Base-by-base conservation (phyloP, 2,888 invertebrate genomes). In the Lycocerus yunnanus region DNA sequence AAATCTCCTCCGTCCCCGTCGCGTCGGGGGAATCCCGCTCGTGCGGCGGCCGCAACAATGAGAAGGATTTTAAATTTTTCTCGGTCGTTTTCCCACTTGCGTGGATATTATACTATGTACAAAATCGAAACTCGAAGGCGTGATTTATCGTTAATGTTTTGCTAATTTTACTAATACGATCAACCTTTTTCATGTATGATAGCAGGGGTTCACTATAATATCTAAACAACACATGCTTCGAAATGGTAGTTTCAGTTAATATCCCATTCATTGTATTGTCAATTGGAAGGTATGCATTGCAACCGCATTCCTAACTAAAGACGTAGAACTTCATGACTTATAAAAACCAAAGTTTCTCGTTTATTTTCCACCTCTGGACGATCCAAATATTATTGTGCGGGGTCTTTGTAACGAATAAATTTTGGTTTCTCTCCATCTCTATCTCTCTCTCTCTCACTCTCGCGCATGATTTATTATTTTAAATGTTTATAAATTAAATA, bases 301-400 rank as follows among this genome's bases (percentile, higher is more conserved):
- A 74, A 76, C 78, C 73, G 74, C 79, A 79, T 79, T 79, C 79
- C 76, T 72, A 67, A 76, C 75, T 76, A 79, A 78, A 79, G 77
- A 76, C 73, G 72, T 74, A 75, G 75, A 74, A 73, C 74, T 79
- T 79, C 43, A 43, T 76, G 76, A 68, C 75, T 66, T 72, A 68
- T 69, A 78, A 79, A 78, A 78, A 79, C 68, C 74, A 68, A 72
- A 78, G 77, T 77, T 66, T 58, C 16, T 72, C 18, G 58, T 71
- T 66, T 66, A 74, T 66, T 72, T 74, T 74, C 66, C 69, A 43
- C 43, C 43, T 43, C n/a, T 43, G 2, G 43, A 43, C 43, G 43
- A 43, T 58, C 65, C 16, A 58, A 24, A 66, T 67, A 66, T 66
- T 71, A 71, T 71, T 66, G 58, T 59, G 66, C 66, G 15, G 21